Evolutionary conservation across 2,797 vertebrate species (phyloP).

Genomic region (Cuniculus paca): DNA sequence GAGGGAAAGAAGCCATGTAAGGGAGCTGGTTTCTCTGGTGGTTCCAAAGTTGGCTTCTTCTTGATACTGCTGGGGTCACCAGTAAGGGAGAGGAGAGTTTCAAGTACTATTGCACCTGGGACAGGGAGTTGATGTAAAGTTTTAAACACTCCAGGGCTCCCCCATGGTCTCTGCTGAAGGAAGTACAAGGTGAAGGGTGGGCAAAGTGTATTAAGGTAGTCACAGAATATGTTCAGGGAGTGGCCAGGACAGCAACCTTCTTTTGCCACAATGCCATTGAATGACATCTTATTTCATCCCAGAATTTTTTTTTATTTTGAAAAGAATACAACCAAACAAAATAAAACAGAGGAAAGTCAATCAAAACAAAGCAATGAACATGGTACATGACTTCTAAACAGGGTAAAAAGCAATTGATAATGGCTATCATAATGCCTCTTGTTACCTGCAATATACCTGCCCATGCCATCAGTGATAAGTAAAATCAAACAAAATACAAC

Average conservation of each 20-base stretch:
- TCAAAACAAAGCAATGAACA: too few relatives aligned
- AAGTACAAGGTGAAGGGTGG: background rate
- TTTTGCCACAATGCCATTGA: background rate
- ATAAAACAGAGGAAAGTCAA: too few relatives aligned
- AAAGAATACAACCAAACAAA: too few relatives aligned
- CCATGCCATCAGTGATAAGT: too few relatives aligned
- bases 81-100: background rate
- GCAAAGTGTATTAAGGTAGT: background rate
- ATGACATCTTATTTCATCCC: background rate
- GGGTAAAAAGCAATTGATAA: too few relatives aligned
- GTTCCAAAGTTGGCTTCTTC: background rate
- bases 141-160: background rate
- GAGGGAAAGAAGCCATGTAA: background rate
- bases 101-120: background rate
- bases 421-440: too few relatives aligned
- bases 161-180: background rate
- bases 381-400: too few relatives aligned
- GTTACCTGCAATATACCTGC: too few relatives aligned
- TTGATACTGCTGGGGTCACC: background rate
- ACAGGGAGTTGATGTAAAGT: background rate
- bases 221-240: background rate
- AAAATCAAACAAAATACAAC: too few relatives aligned
- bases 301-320: too few relatives aligned
- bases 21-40: background rate
- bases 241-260: background rate